Base-by-base conservation (phyloP, 2,888 invertebrate genomes). In the Temnothorax ravouxi region DNA sequence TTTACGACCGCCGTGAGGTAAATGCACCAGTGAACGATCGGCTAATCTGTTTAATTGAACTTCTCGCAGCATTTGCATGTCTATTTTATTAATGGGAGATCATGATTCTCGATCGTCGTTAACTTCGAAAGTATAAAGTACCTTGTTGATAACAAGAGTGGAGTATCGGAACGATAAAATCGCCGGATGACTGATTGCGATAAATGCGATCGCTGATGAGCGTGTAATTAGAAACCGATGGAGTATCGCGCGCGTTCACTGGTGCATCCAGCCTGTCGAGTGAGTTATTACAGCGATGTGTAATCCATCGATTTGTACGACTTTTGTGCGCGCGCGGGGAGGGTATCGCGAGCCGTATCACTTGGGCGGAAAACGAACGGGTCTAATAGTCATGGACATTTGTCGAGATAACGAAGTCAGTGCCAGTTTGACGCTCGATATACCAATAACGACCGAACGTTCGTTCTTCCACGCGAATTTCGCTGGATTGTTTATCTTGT, bases 271-370 rank as follows among this genome's bases (percentile, higher is more conserved):
- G 50, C 56, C 64, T 38, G 38, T 66, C 54, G 52, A 47, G 81
- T 52, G 41, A 54, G 44, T 82, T 61, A 38, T 25, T 47, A 41
- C 47, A 80, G 15, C 25, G 50, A 75, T 80, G 66, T 77, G 66
- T 67, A 67, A 67, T 83, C 75, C 81, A 54, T 76, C 52, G 52
- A 69, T 67, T 67, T 84, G 66, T 67, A 84, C 62, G 82, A 25
- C 64, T 86, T 85, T 87, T 89, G 89, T 89, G 89, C 21, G 87
- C 91, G 87, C 91, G 94, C 94, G 94, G 94, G 93, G 92, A 94
- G 93, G 93, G 92, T 93, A 94, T 93, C 34, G 93, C 91, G 89
- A 93, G 92, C 92, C 92, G 18, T 25, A 29, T 77, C 41, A 41
- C 38, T 72, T 41, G 59, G 9, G 62, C 9, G 29, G 4, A 44